phyloP scores from a whole-genome alignment of 2,797 vertebrate genomes.

The Trachops cirrhosus region DNA sequence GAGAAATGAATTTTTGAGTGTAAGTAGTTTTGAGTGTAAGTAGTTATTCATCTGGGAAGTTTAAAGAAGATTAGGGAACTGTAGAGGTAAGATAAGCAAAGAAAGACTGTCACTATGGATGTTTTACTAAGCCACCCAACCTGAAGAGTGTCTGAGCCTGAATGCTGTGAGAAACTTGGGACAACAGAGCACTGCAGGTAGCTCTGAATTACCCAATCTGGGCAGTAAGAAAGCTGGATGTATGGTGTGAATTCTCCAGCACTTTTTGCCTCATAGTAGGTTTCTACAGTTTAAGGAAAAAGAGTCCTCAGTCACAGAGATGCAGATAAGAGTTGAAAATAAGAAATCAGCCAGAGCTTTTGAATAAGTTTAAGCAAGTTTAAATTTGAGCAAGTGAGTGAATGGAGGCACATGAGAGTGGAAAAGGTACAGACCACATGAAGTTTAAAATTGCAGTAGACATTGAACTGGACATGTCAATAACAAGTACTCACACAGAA shows the following conservation, averaged over 20 bases:
- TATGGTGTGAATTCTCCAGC: background rate
- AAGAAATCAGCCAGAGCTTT: background rate
- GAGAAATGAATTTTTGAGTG: background rate
- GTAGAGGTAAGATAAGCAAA: background rate
- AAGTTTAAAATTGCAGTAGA: background rate
- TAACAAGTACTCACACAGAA: background rate
- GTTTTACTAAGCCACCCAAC: too few relatives aligned
- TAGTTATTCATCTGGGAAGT: background rate
- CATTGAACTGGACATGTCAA: background rate
- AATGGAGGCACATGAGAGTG: background rate
- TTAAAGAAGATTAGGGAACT: background rate
- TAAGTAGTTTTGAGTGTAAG: background rate
- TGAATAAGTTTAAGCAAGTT: background rate
- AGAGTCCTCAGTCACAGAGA: background rate
- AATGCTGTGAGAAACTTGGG: background rate
- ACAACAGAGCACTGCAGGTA: background rate
- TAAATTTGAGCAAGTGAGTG: background rate
- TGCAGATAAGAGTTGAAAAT: background rate
- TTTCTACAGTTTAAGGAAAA: background rate
- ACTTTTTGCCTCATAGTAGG: background rate
- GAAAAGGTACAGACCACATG: background rate
- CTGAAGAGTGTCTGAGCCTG: background rate
- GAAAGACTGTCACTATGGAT: background rate
- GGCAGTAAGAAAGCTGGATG: too few relatives aligned
- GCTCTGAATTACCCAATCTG: background rate